phyloP scores from a whole-genome alignment of 2,797 vertebrate species.

The Kryptolebias ocellatus region DNA sequence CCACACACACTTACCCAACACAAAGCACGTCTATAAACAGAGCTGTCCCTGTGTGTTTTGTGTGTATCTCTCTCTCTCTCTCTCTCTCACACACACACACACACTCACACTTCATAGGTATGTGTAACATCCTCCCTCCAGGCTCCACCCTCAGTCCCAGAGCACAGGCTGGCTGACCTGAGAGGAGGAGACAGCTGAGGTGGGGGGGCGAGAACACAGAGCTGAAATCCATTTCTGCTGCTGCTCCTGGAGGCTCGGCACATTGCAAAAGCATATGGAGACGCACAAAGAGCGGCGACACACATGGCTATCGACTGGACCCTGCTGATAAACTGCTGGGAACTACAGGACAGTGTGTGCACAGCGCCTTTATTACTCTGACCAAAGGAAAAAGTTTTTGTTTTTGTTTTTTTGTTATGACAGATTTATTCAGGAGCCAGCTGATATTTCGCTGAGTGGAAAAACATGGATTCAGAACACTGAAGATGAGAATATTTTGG shows the following conservation, averaged over 20 bases:
- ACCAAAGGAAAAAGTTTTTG: slow-evolving; percentile 30
- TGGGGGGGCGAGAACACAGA: slow-evolving; percentile 49
- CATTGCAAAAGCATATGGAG: slow-evolving; percentile 55
- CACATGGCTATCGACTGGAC: slow-evolving; percentile 66
- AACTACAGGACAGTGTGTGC: slow-evolving; percentile 36
- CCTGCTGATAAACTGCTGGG: slow-evolving; percentile 48
- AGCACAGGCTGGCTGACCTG: slow-evolving; percentile 78
- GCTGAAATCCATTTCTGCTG: slow-evolving; percentile 76
- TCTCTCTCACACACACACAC: neutral
- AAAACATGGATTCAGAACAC: slow-evolving; percentile 12
- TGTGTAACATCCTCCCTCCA: slow-evolving; percentile 61
- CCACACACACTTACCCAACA: no score
- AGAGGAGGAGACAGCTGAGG: slow-evolving; percentile 69
- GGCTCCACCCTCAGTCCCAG: slow-evolving; percentile 76
- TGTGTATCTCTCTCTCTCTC: neutral
- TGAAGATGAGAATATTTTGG: slow-evolving; percentile 49
- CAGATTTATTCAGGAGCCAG: slow-evolving; percentile 42
- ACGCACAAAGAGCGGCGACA: slow-evolving; percentile 48
- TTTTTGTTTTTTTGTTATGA: neutral
- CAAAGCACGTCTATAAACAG: slow-evolving; percentile 1
- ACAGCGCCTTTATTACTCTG: slow-evolving; percentile 25
- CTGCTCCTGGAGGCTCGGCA: slow-evolving; percentile 60
- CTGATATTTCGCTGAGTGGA: slow-evolving; percentile 10
- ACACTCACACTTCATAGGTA: slow-evolving; percentile 62
- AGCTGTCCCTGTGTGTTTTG: slow-evolving; percentile 2